Conservation (phyloP, 2,888 invertebrate genomes). For the Calameuta pallipes region DNA sequence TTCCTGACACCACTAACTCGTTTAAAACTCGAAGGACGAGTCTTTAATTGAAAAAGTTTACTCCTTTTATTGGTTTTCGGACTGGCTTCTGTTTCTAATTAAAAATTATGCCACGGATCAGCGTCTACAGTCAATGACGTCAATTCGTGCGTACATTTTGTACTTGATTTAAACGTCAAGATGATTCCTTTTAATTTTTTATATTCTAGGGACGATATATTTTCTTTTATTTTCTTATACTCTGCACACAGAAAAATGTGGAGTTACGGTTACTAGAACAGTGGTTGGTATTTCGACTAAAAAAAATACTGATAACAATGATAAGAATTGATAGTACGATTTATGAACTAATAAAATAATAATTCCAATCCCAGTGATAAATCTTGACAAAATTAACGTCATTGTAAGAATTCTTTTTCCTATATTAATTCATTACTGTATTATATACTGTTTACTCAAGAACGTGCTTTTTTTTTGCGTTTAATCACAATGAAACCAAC, state of each 20-base stretch:
- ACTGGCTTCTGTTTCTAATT: constrained; percentile 38
- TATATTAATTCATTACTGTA: neutral
- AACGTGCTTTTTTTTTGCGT: neutral
- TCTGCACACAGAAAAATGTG: neutral
- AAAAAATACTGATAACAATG: too few relatives aligned
- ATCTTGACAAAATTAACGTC: neutral
- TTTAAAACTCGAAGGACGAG: constrained; percentile 49
- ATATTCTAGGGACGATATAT: neutral
- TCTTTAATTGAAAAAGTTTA: constrained; percentile 60
- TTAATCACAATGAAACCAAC: too few relatives aligned
- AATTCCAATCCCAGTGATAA: neutral
- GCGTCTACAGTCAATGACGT: constrained; percentile 6
- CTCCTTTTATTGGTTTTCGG: constrained; percentile 39
- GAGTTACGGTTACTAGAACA: neutral
- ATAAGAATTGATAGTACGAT: neutral
- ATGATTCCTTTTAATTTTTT: neutral
- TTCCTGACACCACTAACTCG: constrained; percentile 37
- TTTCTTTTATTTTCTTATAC: neutral
- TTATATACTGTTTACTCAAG: too few relatives aligned
- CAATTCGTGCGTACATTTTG: neutral
- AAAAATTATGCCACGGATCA: constrained; percentile 40
- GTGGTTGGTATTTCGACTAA: neutral
- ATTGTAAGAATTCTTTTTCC: neutral
- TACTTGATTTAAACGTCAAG: neutral
- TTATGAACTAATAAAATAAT: neutral